Conservation (phyloP, 2,113 vertebrate genomes). For the Ceratotherium simum region DNA sequence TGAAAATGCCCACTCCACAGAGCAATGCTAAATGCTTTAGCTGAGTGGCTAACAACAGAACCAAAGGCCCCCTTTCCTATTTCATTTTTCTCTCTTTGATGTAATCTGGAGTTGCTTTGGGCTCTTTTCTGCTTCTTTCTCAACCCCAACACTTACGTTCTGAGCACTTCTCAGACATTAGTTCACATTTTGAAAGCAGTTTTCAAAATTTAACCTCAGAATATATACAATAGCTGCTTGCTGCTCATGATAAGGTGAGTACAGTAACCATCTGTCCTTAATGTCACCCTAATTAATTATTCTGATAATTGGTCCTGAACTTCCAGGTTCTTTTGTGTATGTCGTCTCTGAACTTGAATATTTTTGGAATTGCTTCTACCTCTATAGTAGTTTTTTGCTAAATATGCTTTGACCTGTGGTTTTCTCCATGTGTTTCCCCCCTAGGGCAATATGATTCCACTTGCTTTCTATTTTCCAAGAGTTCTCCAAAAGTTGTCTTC, state of each 20-base stretch:
- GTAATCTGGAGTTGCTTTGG: background rate
- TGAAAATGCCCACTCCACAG: background rate
- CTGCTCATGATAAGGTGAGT: background rate
- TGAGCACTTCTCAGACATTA: background rate
- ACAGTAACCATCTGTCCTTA: background rate
- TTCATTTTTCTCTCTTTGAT: background rate
- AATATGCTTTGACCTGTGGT: too few species aligned
- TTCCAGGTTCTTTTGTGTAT: background rate
- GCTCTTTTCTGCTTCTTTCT: background rate
- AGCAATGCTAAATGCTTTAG: background rate
- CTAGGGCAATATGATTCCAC: background rate
- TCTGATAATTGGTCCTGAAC: background rate
- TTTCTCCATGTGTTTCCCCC: background rate
- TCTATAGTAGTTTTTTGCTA: background rate
- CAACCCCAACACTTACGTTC: background rate
- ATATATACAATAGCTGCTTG: background rate
- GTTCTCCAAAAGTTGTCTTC: background rate
- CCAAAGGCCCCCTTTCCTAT: rapidly evolving
- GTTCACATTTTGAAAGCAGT: background rate
- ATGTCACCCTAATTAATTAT: background rate
- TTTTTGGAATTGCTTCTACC: background rate
- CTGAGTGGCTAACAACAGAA: background rate
- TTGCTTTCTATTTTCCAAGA: background rate
- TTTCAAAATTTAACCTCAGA: background rate
- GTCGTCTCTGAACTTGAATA: background rate